phyloP scores from a whole-genome alignment of 1,140 invertebrate genomes.

The Polypedilum pembai region DNA sequence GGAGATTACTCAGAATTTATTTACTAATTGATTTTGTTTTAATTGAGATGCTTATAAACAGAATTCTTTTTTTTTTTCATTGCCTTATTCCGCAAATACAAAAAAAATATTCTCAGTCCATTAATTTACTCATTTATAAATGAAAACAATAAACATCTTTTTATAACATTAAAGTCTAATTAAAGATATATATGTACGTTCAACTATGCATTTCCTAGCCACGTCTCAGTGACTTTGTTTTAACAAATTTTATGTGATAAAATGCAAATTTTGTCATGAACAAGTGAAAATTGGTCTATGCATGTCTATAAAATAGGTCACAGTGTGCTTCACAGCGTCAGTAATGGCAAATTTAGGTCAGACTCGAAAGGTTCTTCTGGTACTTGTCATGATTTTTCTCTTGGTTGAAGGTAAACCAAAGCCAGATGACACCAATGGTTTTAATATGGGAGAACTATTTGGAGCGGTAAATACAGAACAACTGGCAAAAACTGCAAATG shows the following conservation, averaged over 20 bases:
- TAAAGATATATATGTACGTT: too few relatives aligned
- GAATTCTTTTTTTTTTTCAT: background rate
- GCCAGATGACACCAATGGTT: too few relatives aligned
- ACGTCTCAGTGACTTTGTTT: too few relatives aligned
- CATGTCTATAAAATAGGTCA: background rate
- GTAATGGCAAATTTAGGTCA: background rate
- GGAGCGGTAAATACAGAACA: background rate
- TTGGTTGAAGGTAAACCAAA: too few relatives aligned
- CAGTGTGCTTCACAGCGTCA: background rate
- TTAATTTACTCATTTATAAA: too few relatives aligned
- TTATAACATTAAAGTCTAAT: too few relatives aligned
- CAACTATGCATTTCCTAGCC: too few relatives aligned
- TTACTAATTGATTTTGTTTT: constrained; percentile 20
- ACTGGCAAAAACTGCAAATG: background rate
- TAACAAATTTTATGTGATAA: too few relatives aligned
- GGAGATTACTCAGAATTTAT: background rate
- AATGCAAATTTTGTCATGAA: too few relatives aligned
- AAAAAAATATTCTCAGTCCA: background rate
- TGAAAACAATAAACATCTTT: too few relatives aligned
- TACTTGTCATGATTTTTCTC: too few relatives aligned
- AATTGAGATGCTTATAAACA: background rate
- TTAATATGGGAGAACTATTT: background rate
- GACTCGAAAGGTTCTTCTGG: background rate
- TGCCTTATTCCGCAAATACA: background rate
- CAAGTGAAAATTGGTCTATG: too few relatives aligned